These are phyloP conservation scores for Willisornis vidua DNA, from an alignment of 2,113 vertebrate species.

Conservation along the genomic window DNA sequence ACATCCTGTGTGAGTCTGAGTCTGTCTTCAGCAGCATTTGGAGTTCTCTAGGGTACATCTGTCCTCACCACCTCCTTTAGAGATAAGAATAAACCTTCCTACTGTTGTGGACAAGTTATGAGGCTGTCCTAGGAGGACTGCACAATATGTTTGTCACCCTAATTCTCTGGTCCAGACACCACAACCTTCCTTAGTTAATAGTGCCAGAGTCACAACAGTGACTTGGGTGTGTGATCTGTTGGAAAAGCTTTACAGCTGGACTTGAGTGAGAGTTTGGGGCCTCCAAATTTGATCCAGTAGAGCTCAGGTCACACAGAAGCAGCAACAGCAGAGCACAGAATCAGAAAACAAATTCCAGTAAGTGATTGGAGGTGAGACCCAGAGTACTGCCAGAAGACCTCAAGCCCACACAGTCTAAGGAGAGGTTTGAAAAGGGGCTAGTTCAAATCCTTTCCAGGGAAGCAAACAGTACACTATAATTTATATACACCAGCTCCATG, in stretches of 20 bases:
- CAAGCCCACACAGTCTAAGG: neutral
- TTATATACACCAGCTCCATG: neutral
- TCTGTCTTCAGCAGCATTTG: neutral
- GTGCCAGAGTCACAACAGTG: neutral
- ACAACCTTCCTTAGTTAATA: neutral
- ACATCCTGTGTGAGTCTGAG: neutral
- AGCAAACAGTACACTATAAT: neutral
- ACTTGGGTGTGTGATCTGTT: neutral
- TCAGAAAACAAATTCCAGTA: neutral
- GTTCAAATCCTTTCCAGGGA: neutral
- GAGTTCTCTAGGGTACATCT: neutral
- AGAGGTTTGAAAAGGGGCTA: neutral
- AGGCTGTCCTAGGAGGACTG: neutral
- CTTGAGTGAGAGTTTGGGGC: neutral
- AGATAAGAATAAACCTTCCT: neutral
- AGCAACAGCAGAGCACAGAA: neutral
- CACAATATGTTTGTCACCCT: neutral
- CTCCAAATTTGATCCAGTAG: neutral
- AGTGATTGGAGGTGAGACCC: neutral
- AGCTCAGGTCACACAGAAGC: neutral
- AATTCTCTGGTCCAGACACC: neutral
- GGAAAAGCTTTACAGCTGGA: neutral
- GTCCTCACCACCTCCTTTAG: neutral
- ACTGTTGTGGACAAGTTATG: neutral
- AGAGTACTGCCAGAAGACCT: neutral